phyloP scores from a whole-genome alignment of 2,797 vertebrate species.

The Danio kyathit region DNA sequence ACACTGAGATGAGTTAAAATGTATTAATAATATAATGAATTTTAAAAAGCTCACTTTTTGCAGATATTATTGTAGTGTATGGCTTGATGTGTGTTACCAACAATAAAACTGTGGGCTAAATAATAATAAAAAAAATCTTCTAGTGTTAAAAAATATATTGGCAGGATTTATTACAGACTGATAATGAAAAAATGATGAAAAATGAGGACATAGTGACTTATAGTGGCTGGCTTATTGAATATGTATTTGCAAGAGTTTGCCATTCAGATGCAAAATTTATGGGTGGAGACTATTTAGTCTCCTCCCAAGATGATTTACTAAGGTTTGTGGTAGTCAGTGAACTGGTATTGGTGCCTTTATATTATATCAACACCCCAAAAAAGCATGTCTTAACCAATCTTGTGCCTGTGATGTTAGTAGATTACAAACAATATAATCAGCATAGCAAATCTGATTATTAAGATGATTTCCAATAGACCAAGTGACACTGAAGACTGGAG shows the following conservation, averaged over 20 bases:
- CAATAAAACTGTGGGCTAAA: too few relatives aligned
- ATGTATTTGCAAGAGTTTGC: neutral
- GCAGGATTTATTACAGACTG: too few relatives aligned
- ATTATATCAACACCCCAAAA: neutral
- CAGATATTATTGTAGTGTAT: neutral
- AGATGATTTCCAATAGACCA: too few relatives aligned
- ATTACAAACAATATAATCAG: too few relatives aligned
- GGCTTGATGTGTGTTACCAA: neutral
- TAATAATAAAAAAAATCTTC: too few relatives aligned
- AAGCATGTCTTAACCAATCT: neutral
- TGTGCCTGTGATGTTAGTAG: too few relatives aligned
- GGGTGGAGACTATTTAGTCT: neutral
- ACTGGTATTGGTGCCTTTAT: neutral
- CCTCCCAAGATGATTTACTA: neutral
- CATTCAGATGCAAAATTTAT: neutral
- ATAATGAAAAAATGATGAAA: too few relatives aligned
- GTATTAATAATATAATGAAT: conserved; percentile 31
- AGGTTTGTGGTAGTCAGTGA: neutral
- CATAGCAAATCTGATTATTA: too few relatives aligned
- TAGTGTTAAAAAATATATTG: too few relatives aligned
- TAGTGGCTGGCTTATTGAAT: neutral
- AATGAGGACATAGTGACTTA: too few relatives aligned
- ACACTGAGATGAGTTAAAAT: conserved; percentile 41
- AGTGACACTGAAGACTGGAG: too few relatives aligned
- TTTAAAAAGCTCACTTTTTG: conserved; percentile 12